Percentiles rank a stretch among this genome's conserved stretches.
These are phyloP conservation scores for Paracentrotus lividus DNA, from an alignment of 53 echinoderm and acorn worm species.

Conservation along the genomic window DNA sequence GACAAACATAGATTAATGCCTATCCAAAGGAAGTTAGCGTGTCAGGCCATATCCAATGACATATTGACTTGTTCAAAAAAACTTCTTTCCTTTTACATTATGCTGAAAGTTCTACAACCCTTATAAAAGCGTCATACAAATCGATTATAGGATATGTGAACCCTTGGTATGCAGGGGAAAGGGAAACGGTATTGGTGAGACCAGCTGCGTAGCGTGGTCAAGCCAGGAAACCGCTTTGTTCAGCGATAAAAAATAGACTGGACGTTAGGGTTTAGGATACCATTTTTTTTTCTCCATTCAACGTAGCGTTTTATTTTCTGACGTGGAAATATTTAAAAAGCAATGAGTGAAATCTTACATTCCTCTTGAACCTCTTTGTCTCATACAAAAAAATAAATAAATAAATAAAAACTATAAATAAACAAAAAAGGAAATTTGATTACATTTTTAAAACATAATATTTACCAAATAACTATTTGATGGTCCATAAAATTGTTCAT, in stretches of 20 bases:
- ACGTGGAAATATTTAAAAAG: background rate
- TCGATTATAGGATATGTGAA: background rate
- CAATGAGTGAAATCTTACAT: too few relatives aligned
- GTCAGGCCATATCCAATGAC: too few relatives aligned
- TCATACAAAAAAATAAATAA: too few relatives aligned
- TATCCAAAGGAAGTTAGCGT: too few relatives aligned
- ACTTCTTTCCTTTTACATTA: background rate
- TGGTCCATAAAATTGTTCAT: too few relatives aligned
- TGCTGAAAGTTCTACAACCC: background rate
- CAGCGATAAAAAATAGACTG: background rate
- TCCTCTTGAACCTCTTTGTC: too few relatives aligned
- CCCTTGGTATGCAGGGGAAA: background rate
- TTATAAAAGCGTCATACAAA: background rate
- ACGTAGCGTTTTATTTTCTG: background rate
- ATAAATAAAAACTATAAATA: too few relatives aligned
- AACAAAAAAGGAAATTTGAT: too few relatives aligned
- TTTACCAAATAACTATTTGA: too few relatives aligned
- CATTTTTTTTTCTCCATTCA: background rate
- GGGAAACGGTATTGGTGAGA: background rate
- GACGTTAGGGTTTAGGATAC: background rate
- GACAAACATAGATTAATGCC: too few relatives aligned
- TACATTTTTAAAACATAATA: too few relatives aligned
- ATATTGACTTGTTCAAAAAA: background rate
- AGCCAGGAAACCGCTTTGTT: background rate
- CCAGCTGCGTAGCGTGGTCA: conserved; percentile 33